Evolutionary conservation across 2,888 invertebrate species (phyloP).

Genomic region (Arctia plantaginis): DNA sequence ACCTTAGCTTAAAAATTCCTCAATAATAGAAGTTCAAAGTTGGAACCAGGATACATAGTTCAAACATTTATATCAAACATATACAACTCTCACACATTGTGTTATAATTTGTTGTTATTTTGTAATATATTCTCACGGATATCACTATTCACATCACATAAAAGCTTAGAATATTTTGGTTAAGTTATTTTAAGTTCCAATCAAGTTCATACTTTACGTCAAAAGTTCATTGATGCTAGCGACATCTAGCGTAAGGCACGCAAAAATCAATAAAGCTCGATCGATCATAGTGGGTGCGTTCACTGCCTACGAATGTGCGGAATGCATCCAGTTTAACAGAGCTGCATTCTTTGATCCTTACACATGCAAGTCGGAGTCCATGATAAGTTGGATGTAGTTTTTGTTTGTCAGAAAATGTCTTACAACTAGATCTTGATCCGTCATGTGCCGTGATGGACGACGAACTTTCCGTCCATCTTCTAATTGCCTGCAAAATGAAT

Average conservation of each 20-base stretch:
- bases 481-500: constrained; percentile 32
- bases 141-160: constrained; percentile 76
- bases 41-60: constrained; percentile 55
- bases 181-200: constrained; percentile 81
- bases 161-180: constrained; percentile 83
- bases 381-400: constrained; percentile 65
- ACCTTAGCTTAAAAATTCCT: constrained; percentile 54
- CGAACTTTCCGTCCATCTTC: constrained; percentile 8
- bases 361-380: constrained; percentile 50
- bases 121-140: constrained; percentile 68
- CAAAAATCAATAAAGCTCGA: constrained; percentile 73
- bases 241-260: constrained; percentile 79
- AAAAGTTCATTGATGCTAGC: constrained; percentile 80
- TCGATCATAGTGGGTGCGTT: constrained; percentile 72
- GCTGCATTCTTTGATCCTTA: constrained; percentile 45
- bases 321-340: constrained; percentile 65
- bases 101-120: constrained; percentile 66
- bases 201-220: constrained; percentile 80
- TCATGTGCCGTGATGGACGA: constrained; percentile 59
- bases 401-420: constrained; percentile 69
- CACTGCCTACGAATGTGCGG: constrained; percentile 57
- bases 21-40: constrained; percentile 42
- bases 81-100: constrained; percentile 69
- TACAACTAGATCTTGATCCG: constrained; percentile 69
- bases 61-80: constrained; percentile 55